Evolutionary conservation across 2,113 vertebrate species (phyloP).

Genomic region (Corythornis cristatus): DNA sequence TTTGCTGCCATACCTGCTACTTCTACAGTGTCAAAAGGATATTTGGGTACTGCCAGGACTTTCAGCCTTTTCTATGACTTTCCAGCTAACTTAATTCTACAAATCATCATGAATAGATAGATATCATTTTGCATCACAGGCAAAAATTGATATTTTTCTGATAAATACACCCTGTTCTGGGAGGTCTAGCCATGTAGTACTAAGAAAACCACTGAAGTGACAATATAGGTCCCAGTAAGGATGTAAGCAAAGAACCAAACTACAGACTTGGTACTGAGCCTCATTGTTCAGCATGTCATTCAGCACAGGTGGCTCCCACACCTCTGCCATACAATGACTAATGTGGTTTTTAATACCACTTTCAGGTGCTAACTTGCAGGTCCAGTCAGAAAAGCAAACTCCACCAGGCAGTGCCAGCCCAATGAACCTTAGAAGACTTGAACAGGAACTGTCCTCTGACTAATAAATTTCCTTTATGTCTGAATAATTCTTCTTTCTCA

Average conservation of each 20-base stretch:
- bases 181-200: not conserved
- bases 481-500: not conserved
- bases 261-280: not conserved
- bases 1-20: not conserved
- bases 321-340: not conserved
- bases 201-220: not conserved
- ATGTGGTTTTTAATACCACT: not conserved
- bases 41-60: not conserved
- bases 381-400: not conserved
- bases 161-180: not conserved
- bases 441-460: not conserved
- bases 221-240: not conserved
- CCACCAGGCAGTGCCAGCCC: not conserved
- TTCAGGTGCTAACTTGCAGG: not conserved
- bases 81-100: not conserved
- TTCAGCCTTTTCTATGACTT: not conserved
- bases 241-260: not conserved
- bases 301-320: not conserved
- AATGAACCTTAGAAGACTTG: not conserved
- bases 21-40: not conserved
- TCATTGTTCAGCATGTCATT: not conserved
- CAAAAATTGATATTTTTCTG: not conserved
- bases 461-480: not conserved
- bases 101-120: not conserved
- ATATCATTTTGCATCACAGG: not conserved